Evolutionary conservation across 2,888 invertebrate genomes (phyloP), one percentile per base, ranked within the genome.

Genomic region (Stenodera caucasica): DNA sequence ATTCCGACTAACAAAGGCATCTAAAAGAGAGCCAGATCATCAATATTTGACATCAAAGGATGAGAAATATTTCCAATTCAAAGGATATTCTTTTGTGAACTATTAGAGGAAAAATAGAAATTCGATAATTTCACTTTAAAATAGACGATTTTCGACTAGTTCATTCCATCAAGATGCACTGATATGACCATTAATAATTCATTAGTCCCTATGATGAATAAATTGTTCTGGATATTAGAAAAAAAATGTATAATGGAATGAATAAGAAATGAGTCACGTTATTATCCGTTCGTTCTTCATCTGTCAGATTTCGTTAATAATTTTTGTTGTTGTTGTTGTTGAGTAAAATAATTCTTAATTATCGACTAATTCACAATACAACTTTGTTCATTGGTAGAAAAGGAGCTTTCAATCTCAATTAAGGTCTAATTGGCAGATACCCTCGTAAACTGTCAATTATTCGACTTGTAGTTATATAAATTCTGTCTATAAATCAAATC

Each of bases 31-130:
- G 63, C 61, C 55, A 26, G 55, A 61, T 67, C 67, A 67, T 67
- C 67, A 61, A 60, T 64, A 61, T 65, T 63, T 63, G 64, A 66
- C 66, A 66, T 67, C 67, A 67, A 67, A 67, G 66, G 57, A 63
- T 58, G 55, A 57, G 53, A 59, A 67, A 66, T 58, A 60, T 66
- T 66, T 67, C 67, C 66, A 66, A 64, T 67, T 66, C 53, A 58
- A 53, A 49, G 60, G 64, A 66, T 64, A 64, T 64, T 53, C 59
- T 53, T 67, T 67, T 66, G 65, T 26, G 26, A 26, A 26, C 26
- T 67, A 64, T 57, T 57, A 63, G 53, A 58, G 58, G 53, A 63
- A 65, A 61, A 57, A 45, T 57, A 33, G 54, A 61, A 54, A 50
- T 57, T 35, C 61, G 53, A 61, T 54, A 54, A 61, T 61, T 61